Evolutionary conservation across 2,113 vertebrate species (phyloP).

Genomic region (Cryptotis parvus): DNA sequence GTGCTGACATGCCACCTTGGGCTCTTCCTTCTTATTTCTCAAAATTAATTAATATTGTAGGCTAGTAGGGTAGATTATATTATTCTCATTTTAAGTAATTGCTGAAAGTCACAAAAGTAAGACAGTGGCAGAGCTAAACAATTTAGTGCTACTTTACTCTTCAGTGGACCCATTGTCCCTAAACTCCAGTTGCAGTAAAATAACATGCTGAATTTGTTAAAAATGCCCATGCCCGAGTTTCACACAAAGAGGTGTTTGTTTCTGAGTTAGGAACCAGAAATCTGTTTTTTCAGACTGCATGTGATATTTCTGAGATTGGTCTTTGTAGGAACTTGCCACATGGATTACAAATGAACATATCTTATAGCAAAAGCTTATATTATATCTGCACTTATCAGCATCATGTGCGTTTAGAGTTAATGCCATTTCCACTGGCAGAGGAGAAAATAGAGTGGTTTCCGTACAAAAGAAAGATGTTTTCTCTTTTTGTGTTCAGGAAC

Average conservation of each 20-base stretch:
- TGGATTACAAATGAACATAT: neutral
- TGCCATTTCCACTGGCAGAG: neutral
- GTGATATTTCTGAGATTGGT: neutral
- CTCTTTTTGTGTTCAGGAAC: neutral
- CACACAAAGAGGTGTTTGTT: neutral
- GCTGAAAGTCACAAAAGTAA: neutral
- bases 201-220: neutral
- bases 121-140: neutral
- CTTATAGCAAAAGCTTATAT: neutral
- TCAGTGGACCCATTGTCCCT: neutral
- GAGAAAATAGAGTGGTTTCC: slow-evolving; percentile 21
- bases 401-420: neutral
- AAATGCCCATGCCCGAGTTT: neutral
- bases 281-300: neutral
- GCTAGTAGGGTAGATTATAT: neutral
- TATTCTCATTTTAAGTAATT: slow-evolving; percentile 16
- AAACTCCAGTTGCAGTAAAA: neutral
- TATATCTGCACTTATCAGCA: neutral
- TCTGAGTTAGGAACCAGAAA: neutral
- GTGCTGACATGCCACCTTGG: neutral
- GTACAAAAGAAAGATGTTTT: neutral
- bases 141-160: neutral
- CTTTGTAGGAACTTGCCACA: neutral
- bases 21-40: slow-evolving; percentile 22
- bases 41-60: slow-evolving; percentile 31